phyloP scores from a whole-genome alignment of 2,888 invertebrate species.

The Parnassius glacialis region DNA sequence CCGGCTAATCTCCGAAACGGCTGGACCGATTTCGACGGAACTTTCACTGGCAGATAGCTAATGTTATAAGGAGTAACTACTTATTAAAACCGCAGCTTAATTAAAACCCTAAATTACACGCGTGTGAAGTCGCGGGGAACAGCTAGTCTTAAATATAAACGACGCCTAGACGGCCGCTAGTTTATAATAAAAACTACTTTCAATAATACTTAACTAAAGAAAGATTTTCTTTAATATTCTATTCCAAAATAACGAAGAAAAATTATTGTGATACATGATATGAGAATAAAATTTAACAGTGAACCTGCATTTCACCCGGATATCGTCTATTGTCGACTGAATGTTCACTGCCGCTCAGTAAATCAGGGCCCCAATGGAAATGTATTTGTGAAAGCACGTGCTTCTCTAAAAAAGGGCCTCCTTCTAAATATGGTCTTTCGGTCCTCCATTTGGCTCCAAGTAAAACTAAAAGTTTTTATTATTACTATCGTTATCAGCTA shows the following conservation, averaged over 20 bases:
- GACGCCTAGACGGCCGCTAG: too few species aligned
- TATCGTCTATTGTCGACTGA: conserved; percentile 74
- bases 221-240: background rate
- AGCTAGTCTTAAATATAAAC: too few species aligned
- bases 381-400: conserved; percentile 85
- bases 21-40: too few species aligned
- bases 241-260: background rate
- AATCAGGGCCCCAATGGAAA: conserved; percentile 84
- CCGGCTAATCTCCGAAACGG: too few species aligned
- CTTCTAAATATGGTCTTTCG: conserved; percentile 80
- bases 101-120: too few species aligned
- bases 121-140: too few species aligned
- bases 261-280: background rate
- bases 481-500: too few species aligned
- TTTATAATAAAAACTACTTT: too few species aligned
- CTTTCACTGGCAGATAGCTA: too few species aligned
- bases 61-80: too few species aligned
- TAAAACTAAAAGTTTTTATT: conserved; percentile 64
- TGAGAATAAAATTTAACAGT: background rate
- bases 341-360: conserved; percentile 85
- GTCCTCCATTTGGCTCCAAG: conserved; percentile 83
- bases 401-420: conserved; percentile 81
- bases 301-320: conserved; percentile 84
- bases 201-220: too few species aligned
- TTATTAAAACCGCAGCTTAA: too few species aligned